Evolutionary conservation across 2,888 invertebrate genomes (phyloP), one percentile per base, ranked within the genome.

Genomic region (Drosophila pseudotalamancana): DNA sequence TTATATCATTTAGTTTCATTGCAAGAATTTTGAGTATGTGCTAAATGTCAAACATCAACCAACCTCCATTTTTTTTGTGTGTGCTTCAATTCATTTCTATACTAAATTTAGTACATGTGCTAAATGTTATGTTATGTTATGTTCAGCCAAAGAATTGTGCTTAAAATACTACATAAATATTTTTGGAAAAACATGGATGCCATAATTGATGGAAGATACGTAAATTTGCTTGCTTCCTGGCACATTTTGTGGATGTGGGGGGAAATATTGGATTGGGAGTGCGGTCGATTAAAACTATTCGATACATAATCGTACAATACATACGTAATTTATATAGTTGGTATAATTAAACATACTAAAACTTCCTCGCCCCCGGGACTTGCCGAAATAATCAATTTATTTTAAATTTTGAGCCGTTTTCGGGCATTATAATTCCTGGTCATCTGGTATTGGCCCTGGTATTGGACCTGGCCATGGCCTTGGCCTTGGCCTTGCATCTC

Each of bases 391-490:
- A 68, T 42, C 49, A 81, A 86, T 81, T 81, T 46, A 34, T 39
- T 67, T 81, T 73, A 81, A 81, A 81, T 81, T 81, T 81, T 81
- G 81, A 86, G 68, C 80, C 81, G 87, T 73, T 64, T 67, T 4
- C 68, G 86, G 72, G 83, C 85, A 60, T 77, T 83, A 46, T 49
- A 63, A 32, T 69, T 57, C 60, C 69, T n/a, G n/a, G n/a, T 57
- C 57, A 57, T 49, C 14, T 34, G 55, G 40, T 32, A 16, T 32
- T 3, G 37, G 29, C 14, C 19, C 6, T 27, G 40, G 23, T 16
- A 34, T 16, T 46, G 43, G 37, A 29, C 61, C 29, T 40, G 40
- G 40, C 40, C 40, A 16, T 40, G 40, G 40, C 40, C 40, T 11
- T 39, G 39, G 39, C 2, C 21, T 39, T 69, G 50, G 21, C 34